Conservation (phyloP, 2,113 vertebrate genomes). For the Dicentrarchus labrax region DNA sequence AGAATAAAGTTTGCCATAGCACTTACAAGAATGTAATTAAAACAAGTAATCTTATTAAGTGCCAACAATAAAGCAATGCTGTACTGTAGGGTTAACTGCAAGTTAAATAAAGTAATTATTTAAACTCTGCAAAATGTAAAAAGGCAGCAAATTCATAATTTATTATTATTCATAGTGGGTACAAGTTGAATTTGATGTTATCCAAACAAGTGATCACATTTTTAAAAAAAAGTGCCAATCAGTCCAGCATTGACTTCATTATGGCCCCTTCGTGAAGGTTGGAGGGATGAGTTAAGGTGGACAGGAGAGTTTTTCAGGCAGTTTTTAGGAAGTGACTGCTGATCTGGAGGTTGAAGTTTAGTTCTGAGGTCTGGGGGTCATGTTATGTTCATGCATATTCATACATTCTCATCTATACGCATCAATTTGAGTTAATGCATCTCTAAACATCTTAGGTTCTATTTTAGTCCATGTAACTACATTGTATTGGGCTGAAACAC, state of each 20-base stretch:
- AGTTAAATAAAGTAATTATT: neutral
- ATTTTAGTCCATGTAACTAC: neutral
- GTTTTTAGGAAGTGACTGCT: conserved; percentile 79
- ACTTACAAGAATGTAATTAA: neutral
- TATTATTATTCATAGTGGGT: too few species aligned
- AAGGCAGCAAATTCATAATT: neutral
- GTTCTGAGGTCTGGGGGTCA: neutral
- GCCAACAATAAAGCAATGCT: conserved; percentile 3
- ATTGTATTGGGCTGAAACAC: neutral
- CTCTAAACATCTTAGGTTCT: neutral
- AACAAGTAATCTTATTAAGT: neutral
- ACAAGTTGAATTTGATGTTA: too few species aligned
- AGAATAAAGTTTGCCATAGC: neutral
- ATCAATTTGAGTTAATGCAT: too few species aligned
- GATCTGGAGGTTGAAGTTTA: conserved; percentile 2
- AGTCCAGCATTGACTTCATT: conserved; percentile 6
- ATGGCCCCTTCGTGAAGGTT: neutral
- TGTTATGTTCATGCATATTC: conserved; percentile 10
- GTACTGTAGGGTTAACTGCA: neutral
- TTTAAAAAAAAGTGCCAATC: neutral
- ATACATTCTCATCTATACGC: neutral
- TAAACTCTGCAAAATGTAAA: neutral
- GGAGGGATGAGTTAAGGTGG: neutral
- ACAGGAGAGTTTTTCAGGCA: conserved; percentile 81
- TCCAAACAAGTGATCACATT: neutral